These are phyloP conservation scores for Parnassius orleans DNA, from an alignment of 2,888 invertebrate species.

Conservation along the genomic window DNA sequence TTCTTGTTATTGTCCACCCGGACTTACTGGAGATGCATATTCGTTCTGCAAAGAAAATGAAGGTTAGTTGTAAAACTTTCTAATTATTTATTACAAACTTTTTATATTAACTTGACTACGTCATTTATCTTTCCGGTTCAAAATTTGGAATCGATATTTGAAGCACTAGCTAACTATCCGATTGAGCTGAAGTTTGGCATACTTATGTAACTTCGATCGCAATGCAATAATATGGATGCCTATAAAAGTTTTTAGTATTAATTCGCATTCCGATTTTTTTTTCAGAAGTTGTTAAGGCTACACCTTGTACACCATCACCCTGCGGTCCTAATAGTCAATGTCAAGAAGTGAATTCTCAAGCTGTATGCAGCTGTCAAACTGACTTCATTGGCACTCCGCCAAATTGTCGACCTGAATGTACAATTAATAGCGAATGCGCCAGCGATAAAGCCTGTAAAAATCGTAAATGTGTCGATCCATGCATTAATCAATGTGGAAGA, in stretches of 20 bases:
- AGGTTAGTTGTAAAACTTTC: conserved; percentile 42
- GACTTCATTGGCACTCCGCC: conserved; percentile 88
- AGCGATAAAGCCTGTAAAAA: conserved; percentile 88
- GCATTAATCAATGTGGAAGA: conserved; percentile 88
- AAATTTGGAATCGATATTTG: background rate
- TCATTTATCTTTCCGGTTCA: background rate
- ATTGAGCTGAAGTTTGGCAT: too few species aligned
- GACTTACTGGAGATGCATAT: conserved; percentile 87
- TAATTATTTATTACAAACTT: too few species aligned
- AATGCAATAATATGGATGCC: too few species aligned
- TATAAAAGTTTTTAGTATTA: too few species aligned
- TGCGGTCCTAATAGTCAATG: conserved; percentile 91
- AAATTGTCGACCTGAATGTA: conserved; percentile 90
- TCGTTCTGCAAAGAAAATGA: conserved; percentile 78
- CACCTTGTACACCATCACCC: conserved; percentile 86
- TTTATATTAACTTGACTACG: too few species aligned
- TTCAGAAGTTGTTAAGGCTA: conserved; percentile 61
- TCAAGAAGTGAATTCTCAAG: conserved; percentile 83
- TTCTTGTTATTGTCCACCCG: conserved; percentile 85
- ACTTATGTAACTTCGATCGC: too few species aligned
- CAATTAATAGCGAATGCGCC: conserved; percentile 89
- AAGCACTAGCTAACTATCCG: too few species aligned
- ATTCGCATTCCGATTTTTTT: conserved; percentile 28
- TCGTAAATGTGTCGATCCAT: conserved; percentile 89
- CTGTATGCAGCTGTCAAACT: conserved; percentile 86